Percentiles rank a stretch among this genome's conserved stretches.
These are phyloP conservation scores for Heliocidaris tuberculata DNA, from an alignment of 35 echinoderm and acorn worm genomes.

Conservation along the genomic window DNA sequence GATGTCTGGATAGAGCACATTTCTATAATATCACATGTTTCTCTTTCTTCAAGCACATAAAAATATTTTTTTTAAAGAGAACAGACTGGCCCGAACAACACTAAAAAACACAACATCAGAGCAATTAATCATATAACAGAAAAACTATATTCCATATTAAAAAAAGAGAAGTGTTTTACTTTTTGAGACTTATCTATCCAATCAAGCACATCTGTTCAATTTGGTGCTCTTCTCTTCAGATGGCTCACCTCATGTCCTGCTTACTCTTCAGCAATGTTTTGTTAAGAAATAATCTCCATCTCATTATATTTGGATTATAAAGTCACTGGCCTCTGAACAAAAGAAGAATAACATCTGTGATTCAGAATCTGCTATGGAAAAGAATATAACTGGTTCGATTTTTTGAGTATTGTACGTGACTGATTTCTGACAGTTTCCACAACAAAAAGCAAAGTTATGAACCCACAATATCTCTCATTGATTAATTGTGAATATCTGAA, in stretches of 20 bases:
- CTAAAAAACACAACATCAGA: neutral
- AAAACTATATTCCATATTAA: neutral
- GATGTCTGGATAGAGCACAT: no score
- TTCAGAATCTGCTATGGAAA: neutral
- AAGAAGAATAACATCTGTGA: slow-evolving; percentile 17
- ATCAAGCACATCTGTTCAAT: neutral
- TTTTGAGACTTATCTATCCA: neutral
- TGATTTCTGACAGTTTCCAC: slow-evolving; percentile 21
- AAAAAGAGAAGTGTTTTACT: neutral
- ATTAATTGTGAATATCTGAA: slow-evolving; percentile 28
- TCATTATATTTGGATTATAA: slow-evolving; percentile 19
- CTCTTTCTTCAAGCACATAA: neutral
- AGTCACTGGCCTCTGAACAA: slow-evolving; percentile 32
- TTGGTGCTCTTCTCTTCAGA: neutral
- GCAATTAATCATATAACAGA: neutral
- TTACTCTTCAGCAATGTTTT: neutral
- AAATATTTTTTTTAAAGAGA: no score
- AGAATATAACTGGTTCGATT: neutral
- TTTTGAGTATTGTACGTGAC: neutral
- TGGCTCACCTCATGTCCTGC: neutral
- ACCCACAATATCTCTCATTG: slow-evolving; percentile 43
- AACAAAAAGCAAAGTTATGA: neutral
- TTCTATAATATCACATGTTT: no score
- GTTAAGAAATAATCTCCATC: neutral
- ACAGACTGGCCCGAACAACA: no score